Conservation (phyloP, 2,113 vertebrate species). For the Pelecanus crispus region DNA sequence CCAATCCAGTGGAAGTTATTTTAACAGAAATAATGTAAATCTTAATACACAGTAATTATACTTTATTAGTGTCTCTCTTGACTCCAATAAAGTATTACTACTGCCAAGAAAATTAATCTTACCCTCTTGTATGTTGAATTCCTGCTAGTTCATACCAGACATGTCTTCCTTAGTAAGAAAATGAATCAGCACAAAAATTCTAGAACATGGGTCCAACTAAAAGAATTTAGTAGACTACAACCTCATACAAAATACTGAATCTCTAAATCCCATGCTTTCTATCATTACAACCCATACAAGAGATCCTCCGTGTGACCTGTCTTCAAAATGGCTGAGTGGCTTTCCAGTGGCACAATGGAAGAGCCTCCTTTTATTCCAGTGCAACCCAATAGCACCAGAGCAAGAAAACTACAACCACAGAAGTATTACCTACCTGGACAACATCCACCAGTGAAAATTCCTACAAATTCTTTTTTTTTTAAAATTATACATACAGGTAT, state of each 20-base stretch:
- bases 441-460: neutral
- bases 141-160: neutral
- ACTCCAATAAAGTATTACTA: neutral
- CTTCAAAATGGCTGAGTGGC: neutral
- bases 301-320: fast-evolving
- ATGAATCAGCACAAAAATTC: neutral
- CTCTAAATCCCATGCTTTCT: neutral
- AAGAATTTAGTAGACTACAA: neutral
- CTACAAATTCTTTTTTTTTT: no score
- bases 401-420: neutral
- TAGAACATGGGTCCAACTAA: neutral
- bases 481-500: no score
- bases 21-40: neutral
- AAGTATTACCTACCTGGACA: neutral
- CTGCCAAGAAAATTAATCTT: neutral
- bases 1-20: neutral
- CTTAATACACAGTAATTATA: neutral
- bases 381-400: neutral
- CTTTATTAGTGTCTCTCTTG: neutral
- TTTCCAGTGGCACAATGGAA: neutral
- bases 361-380: neutral
- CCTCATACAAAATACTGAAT: neutral
- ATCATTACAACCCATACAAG: neutral
- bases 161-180: neutral
- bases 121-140: neutral